Percentiles rank a stretch among this genome's conserved stretches.
phyloP scores from a whole-genome alignment of 2,888 invertebrate species.

The Torymus aiolomorphi region DNA sequence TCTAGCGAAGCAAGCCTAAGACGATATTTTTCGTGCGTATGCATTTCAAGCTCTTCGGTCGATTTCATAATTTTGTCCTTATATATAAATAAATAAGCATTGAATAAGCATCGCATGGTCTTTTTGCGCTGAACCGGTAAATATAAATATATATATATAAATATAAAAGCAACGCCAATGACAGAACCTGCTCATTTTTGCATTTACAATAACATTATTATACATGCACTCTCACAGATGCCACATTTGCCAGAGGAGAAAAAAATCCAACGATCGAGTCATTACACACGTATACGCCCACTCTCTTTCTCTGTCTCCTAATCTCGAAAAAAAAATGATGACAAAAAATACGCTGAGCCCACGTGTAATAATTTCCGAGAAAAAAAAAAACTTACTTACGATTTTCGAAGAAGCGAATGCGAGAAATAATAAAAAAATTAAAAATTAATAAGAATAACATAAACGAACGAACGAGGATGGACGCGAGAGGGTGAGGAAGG shows the following conservation, averaged over 20 bases:
- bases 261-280: constrained; percentile 7
- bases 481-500: constrained; percentile 48
- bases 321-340: constrained; percentile 61
- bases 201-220: too few relatives aligned
- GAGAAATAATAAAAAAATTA: constrained; percentile 35
- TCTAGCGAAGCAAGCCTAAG: constrained; percentile 49
- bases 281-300: constrained; percentile 29
- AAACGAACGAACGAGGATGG: constrained; percentile 34
- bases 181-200: too few relatives aligned
- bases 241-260: neutral
- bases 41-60: constrained; percentile 31
- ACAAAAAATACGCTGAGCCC: constrained; percentile 58
- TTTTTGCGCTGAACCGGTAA: too few relatives aligned
- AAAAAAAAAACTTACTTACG: constrained; percentile 61
- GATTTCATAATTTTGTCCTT: constrained; percentile 27
- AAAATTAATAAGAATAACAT: neutral
- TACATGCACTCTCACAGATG: neutral
- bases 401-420: constrained; percentile 55
- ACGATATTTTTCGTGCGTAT: constrained; percentile 38
- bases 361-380: constrained; percentile 63
- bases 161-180: too few relatives aligned
- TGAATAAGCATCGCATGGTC: neutral
- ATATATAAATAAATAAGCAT: neutral
- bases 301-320: constrained; percentile 71
- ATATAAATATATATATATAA: too few relatives aligned